Percentiles rank a stretch among this genome's conserved stretches.
phyloP scores from a whole-genome alignment of 2,113 vertebrate species.

The Psettodes erumei region DNA sequence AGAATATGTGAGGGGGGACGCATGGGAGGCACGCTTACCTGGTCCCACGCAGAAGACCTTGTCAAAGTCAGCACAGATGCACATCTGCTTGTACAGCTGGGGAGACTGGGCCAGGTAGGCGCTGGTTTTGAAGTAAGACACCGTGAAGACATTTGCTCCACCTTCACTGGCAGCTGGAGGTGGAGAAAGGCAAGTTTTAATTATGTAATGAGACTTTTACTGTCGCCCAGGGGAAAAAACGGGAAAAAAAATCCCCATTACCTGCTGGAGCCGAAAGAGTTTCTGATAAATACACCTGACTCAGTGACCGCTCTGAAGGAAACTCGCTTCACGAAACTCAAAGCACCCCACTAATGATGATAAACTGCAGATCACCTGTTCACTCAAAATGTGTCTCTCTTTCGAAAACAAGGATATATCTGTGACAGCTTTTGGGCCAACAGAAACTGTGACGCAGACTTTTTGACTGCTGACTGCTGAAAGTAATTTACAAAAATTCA shows the following conservation, averaged over 20 bases:
- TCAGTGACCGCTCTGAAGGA: not conserved
- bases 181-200: slow-evolving; percentile 30
- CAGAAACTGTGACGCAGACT: not conserved
- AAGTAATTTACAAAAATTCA: not conserved
- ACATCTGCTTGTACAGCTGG: slow-evolving; percentile 99
- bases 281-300: not conserved
- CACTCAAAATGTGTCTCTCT: not conserved
- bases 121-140: slow-evolving; percentile 98
- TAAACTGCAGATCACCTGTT: not conserved
- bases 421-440: not conserved
- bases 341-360: not conserved
- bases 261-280: not conserved
- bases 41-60: slow-evolving; percentile 98
- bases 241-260: not conserved
- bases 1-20: not conserved
- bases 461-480: not conserved
- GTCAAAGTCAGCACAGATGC: slow-evolving; percentile 98
- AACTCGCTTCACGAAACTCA: no score
- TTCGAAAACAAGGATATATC: not conserved
- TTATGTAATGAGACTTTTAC: not conserved
- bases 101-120: slow-evolving; percentile 99
- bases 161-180: slow-evolving; percentile 97
- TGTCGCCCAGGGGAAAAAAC: not conserved
- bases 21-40: slow-evolving; percentile 83
- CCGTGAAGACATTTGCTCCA: slow-evolving; percentile 98